Evolutionary conservation across 2,113 vertebrate genomes (phyloP).

Genomic region (Toxotes jaculatrix): DNA sequence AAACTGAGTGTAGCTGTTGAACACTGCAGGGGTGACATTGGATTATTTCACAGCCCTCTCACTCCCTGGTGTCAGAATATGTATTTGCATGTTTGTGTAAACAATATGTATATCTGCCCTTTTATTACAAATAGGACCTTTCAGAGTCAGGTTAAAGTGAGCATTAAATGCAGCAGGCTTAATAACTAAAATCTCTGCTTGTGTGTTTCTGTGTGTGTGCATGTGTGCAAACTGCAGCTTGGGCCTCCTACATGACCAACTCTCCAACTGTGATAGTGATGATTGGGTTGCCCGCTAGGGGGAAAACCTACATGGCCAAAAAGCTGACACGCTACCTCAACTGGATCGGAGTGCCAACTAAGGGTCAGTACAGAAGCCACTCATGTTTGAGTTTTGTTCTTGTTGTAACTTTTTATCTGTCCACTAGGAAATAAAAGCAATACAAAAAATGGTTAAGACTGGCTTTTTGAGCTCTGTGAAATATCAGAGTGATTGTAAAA

Average conservation of each 20-base stretch:
- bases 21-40: constrained; percentile 34
- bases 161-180: not conserved
- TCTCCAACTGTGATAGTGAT: constrained; percentile 96
- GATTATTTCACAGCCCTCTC: constrained; percentile 31
- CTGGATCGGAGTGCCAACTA: constrained; percentile 98
- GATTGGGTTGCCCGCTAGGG: constrained; percentile 95
- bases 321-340: constrained; percentile 99
- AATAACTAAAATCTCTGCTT: constrained; percentile 18
- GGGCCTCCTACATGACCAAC: constrained; percentile 99
- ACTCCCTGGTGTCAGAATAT: not conserved
- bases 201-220: not conserved
- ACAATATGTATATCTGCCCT: not conserved
- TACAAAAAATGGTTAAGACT: no score
- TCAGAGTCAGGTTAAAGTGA: not conserved
- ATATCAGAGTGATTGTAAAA: not conserved
- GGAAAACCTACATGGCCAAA: constrained; percentile 97
- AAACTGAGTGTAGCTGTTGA: constrained; percentile 5
- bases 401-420: not conserved
- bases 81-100: not conserved
- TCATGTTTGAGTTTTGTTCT: not conserved
- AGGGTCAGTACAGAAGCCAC: constrained; percentile 83
- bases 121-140: not conserved
- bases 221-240: constrained; percentile 82
- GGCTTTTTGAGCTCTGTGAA: not conserved
- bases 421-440: not conserved